Evolutionary conservation across 2,797 vertebrate genomes (phyloP), one percentile per base, ranked within the genome.

Genomic region (Corythornis leucogaster): DNA sequence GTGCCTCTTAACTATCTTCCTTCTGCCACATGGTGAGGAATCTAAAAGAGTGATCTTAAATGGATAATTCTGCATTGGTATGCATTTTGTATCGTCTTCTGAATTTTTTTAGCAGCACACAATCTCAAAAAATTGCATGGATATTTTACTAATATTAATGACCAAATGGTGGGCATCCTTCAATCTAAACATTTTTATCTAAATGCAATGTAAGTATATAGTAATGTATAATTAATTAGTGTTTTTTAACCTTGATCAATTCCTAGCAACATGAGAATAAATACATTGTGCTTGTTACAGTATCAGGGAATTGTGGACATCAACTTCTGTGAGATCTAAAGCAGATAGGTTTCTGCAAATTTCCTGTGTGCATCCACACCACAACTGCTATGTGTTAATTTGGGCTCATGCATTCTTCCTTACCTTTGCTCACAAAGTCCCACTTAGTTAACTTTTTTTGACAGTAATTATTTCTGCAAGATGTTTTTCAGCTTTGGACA

Each of bases 131-230:
- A 88, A 93, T 67, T 84, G 38, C 61, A 82, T 45, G 78, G 80
- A 45, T 89, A 91, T 93, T 95, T 90, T 91, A 50, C 80, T 84
- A 87, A 78, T 66, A 93, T 68, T 90, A 88, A 74, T 74, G 85
- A 90, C 46, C 12, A 90, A 87, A 80, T 80, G 76, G 45, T 51
- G 24, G 63, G 15, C 61, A 74, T 80, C 85, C 68, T 89, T 92
- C 78, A 90, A 24, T 90, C 75, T 86, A 82, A 91, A 82, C 64
- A 77, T 86, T 95, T 96, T 96, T 90, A 91, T 69, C 87, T 88
- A 77, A 94, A 68, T 68, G 57, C 76, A 80, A 71, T 87, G 50
- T 88, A 86, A 92, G 84, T 88, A 64, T 91, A 38, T 69, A 64
- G 79, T 79, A 89, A 91, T 83, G 30, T 76, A 73, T 79, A 92